Evolutionary conservation across 2,113 vertebrate genomes (phyloP).

Genomic region (Megaceryle torquata): DNA sequence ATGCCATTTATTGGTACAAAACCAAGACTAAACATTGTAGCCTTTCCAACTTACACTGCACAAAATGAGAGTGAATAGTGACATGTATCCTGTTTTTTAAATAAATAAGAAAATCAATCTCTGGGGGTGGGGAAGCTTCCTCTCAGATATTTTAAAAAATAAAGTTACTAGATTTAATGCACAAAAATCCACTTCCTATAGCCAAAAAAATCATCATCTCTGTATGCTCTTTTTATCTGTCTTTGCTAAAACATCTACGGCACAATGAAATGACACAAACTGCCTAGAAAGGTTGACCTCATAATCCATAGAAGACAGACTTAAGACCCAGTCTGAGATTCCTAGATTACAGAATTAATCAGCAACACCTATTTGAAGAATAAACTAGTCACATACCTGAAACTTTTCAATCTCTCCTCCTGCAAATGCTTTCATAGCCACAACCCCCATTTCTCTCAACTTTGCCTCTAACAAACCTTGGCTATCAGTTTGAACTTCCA

Average conservation of each 20-base stretch:
- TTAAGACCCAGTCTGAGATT: background rate
- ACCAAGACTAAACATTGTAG: background rate
- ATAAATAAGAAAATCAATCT: background rate
- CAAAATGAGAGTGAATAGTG: background rate
- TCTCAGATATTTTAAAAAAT: slow-evolving; percentile 2
- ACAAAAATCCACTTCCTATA: slow-evolving; percentile 29
- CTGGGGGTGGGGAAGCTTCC: background rate
- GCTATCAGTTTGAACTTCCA: background rate
- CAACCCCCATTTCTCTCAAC: background rate
- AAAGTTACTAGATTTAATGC: slow-evolving; percentile 26
- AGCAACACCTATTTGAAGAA: background rate
- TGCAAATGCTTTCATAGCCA: background rate
- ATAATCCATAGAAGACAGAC: background rate
- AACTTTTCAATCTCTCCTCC: background rate
- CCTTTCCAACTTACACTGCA: background rate
- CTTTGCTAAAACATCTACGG: background rate
- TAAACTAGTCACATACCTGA: background rate
- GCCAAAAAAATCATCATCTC: slow-evolving; percentile 31
- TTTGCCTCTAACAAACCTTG: background rate
- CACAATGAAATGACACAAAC: background rate
- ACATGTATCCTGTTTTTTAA: background rate
- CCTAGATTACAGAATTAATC: background rate
- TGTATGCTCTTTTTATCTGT: background rate
- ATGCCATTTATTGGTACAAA: slow-evolving; percentile 33
- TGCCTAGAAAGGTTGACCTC: background rate